Evolutionary conservation across 53 echinoderm and acorn worm species (phyloP), one percentile per base, ranked within the genome.

Genomic region (Luidia sarsii): DNA sequence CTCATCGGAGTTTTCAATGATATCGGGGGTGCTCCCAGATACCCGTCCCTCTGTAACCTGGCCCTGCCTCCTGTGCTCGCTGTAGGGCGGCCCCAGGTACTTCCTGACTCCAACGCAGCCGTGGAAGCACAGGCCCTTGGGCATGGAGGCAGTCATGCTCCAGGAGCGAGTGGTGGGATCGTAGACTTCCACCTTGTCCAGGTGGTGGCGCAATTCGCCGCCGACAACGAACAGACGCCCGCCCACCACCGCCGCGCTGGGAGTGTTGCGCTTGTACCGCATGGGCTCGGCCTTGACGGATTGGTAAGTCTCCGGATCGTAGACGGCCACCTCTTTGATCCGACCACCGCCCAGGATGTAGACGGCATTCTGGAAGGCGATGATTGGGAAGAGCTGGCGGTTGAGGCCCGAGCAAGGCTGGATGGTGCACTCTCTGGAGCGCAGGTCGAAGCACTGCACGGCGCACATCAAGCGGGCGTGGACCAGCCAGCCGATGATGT

Each of bases 181-280:
- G 70, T 74, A 93, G 21, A 80, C 75, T 52, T 93, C 93, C 3
- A 80, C 90, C 33, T 87, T 90, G 48, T 86, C 67, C 3, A 89
- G 63, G 79, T 93, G 87, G 29, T 90, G 90, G 50, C 87, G 80
- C 35, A 93, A 82, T 81, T 93, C 93, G 16, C 93, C 93, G 0
- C 93, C 93, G 3, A 80, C 87, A 60, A 93, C 87, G 32, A 84
- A 87, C 30, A 93, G 90, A 71, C 73, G 84, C 2, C 90, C 66
- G 3, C 80, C 87, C 10, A 93, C 87, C 15, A 90, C 85, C 1
- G 90, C 79, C 4, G 83, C 93, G 49, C 90, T 88, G 0, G 93
- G 93, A 9, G 72, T 75, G 74, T 93, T 90, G 74, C 93, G 90
- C 68, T 93, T 93, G 61, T 77, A 93, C 36, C 61, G 79, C 90